These are phyloP conservation scores for Nothocercus nigrocapillus DNA, from an alignment of 2,113 vertebrate genomes.

Conservation along the genomic window DNA sequence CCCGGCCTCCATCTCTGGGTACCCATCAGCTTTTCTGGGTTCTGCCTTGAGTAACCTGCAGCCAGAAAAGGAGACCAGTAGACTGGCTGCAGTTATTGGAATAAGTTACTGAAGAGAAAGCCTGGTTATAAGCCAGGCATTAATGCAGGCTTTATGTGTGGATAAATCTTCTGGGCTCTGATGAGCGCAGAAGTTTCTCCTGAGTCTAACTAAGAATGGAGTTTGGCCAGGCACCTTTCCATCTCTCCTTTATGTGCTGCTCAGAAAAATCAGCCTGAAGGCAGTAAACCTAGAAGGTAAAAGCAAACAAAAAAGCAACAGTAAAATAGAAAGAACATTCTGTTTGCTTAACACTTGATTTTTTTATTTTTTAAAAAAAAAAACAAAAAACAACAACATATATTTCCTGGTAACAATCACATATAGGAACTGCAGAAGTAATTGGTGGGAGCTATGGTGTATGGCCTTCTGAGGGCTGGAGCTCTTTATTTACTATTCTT, in stretches of 20 bases:
- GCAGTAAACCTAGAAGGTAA: neutral
- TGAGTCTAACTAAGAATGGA: neutral
- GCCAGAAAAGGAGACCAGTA: neutral
- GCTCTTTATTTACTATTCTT: neutral
- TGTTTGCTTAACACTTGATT: neutral
- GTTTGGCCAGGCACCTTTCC: neutral
- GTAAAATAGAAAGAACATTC: neutral
- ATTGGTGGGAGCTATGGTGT: neutral
- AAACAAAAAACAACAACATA: neutral
- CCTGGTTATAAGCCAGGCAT: neutral
- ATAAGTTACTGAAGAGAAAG: neutral
- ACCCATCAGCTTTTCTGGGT: neutral
- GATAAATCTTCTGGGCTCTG: neutral
- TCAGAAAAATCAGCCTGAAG: neutral
- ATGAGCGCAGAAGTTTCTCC: neutral
- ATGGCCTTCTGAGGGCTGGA: neutral
- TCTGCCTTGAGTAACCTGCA: neutral
- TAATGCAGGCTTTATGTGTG: neutral
- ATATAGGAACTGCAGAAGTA: neutral
- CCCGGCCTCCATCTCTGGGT: neutral
- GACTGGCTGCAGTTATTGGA: neutral
- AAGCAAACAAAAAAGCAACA: neutral
- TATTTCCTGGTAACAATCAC: neutral
- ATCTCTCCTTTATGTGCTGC: neutral
- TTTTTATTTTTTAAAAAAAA: neutral